Percentiles rank a stretch among this genome's conserved stretches.
Conservation (phyloP, 2,888 invertebrate genomes). For the Microctonus hyperodae region DNA sequence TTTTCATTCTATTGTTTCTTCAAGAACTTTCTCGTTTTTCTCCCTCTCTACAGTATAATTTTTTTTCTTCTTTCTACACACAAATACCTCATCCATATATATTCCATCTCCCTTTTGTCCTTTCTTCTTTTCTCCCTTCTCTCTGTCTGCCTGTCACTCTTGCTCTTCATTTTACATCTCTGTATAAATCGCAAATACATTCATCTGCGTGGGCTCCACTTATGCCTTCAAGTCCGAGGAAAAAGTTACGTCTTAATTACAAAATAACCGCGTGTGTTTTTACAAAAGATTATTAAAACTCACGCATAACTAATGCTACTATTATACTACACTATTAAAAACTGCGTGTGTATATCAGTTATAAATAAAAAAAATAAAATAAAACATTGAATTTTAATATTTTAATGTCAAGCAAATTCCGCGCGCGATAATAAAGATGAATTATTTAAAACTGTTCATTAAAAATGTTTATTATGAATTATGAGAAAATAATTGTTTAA, state of each 20-base stretch:
- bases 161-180: constrained; percentile 28
- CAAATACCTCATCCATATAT: too few relatives aligned
- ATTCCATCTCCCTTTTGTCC: too few relatives aligned
- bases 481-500: not conserved
- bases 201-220: constrained; percentile 31
- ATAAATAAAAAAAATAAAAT: not conserved
- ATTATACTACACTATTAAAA: too few relatives aligned
- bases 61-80: too few relatives aligned
- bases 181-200: too few relatives aligned
- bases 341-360: too few relatives aligned
- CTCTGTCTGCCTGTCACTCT: constrained; percentile 25
- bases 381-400: not conserved
- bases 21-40: too few relatives aligned
- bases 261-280: constrained; percentile 40
- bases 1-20: constrained; percentile 1
- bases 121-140: constrained; percentile 18
- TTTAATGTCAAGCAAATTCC: too few relatives aligned
- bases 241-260: constrained; percentile 59
- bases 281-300: not conserved
- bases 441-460: too few relatives aligned
- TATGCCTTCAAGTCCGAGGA: constrained; percentile 38
- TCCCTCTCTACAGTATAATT: too few relatives aligned
- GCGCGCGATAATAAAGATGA: not conserved
- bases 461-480: constrained; percentile 7
- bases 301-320: too few relatives aligned